Percentiles rank a stretch among this genome's conserved stretches.
Evolutionary conservation across 2,888 invertebrate genomes (phyloP).

Genomic region (Ennomos erosarius): DNA sequence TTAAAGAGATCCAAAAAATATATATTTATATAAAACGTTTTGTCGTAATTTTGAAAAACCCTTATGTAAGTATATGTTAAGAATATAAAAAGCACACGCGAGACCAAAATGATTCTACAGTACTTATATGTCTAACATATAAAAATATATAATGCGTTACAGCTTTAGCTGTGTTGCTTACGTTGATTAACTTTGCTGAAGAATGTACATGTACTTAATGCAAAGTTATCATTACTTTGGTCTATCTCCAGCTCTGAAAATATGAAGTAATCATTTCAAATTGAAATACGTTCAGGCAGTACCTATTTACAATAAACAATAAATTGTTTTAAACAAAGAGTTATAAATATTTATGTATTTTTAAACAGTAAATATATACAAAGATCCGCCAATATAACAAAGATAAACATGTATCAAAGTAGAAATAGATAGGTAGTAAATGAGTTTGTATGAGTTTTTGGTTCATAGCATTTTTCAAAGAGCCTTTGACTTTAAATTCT

Average conservation of each 20-base stretch:
- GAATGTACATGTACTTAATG: slow-evolving; percentile 67
- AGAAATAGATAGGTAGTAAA: not conserved
- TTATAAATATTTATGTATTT: slow-evolving; percentile 52
- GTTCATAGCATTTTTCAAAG: slow-evolving; percentile 74
- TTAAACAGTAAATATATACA: slow-evolving; percentile 74
- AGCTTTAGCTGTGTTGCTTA: slow-evolving; percentile 67
- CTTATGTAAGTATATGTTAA: slow-evolving; percentile 20
- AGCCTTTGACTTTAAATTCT: slow-evolving; percentile 62
- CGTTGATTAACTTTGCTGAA: slow-evolving; percentile 74
- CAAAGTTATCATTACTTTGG: slow-evolving; percentile 86
- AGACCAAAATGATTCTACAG: slow-evolving; percentile 46
- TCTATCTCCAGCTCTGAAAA: slow-evolving; percentile 87
- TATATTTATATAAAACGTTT: slow-evolving; percentile 27
- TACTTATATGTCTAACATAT: slow-evolving; percentile 55
- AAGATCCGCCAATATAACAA: slow-evolving; percentile 81
- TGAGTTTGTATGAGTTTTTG: slow-evolving; percentile 4
- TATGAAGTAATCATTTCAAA: slow-evolving; percentile 52
- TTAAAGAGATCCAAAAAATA: slow-evolving; percentile 67
- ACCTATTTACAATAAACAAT: slow-evolving; percentile 42
- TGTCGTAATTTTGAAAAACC: slow-evolving; percentile 22
- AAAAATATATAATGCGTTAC: slow-evolving; percentile 58
- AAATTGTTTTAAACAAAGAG: slow-evolving; percentile 40
- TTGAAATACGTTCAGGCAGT: slow-evolving; percentile 46
- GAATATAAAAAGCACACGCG: slow-evolving; percentile 49
- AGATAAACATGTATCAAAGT: slow-evolving; percentile 66